phyloP scores from a whole-genome alignment of 1,140 invertebrate species.

The Zeugodacus cucurbitae region DNA sequence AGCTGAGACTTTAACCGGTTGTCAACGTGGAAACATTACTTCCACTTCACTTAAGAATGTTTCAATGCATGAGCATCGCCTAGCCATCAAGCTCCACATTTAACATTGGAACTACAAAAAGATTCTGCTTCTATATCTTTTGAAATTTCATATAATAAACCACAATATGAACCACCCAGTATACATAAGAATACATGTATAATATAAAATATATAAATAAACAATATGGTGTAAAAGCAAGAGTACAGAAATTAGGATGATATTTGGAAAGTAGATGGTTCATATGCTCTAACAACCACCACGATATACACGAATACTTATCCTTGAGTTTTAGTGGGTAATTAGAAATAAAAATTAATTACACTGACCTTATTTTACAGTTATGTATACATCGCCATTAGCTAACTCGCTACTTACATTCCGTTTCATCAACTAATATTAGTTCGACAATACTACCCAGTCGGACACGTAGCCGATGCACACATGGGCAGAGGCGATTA shows the following conservation, averaged over 20 bases:
- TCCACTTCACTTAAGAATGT: too few species aligned
- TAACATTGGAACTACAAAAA: too few species aligned
- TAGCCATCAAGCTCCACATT: too few species aligned
- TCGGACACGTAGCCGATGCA: constrained; percentile 45
- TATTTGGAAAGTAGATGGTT: not conserved
- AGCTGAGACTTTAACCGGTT: too few species aligned
- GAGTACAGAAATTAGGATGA: not conserved
- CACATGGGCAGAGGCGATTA: constrained; percentile 45
- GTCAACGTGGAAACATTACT: too few species aligned
- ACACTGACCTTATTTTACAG: not conserved
- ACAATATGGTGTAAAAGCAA: not conserved
- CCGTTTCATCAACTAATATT: constrained; percentile 61
- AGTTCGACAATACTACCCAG: constrained; percentile 54
- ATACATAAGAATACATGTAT: not conserved
- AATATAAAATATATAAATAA: not conserved
- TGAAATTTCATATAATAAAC: too few species aligned
- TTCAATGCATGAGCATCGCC: too few species aligned
- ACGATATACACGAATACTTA: not conserved
- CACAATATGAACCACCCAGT: not conserved
- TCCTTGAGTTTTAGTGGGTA: not conserved
- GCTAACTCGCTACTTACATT: constrained; percentile 56
- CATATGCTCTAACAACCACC: too few species aligned
- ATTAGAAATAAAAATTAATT: not conserved
- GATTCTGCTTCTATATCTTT: too few species aligned
- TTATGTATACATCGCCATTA: not conserved